A percentile compares a stretch with the other conserved stretches of the same genome.
These are phyloP conservation scores for Python bivittatus DNA, from an alignment of 2,113 vertebrate species.

Conservation along the genomic window DNA sequence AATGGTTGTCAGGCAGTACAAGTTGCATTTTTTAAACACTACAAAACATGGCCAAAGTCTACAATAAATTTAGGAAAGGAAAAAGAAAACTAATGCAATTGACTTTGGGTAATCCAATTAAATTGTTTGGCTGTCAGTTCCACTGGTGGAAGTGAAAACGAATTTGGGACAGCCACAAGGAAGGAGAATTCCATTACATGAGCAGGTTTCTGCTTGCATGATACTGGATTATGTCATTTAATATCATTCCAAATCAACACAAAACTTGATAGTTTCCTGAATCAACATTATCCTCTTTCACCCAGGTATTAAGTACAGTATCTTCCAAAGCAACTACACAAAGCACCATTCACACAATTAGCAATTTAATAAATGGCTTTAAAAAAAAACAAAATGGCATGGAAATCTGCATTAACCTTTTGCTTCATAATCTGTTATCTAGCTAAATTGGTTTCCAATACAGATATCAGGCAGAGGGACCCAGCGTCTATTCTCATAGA, in stretches of 20 bases:
- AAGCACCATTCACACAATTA: neutral
- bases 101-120: neutral
- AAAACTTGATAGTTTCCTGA: neutral
- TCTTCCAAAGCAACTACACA: neutral
- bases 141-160: neutral
- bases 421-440: neutral
- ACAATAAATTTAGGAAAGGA: neutral
- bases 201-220: neutral
- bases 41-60: neutral
- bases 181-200: neutral
- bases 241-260: neutral
- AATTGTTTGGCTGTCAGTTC: neutral
- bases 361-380: neutral
- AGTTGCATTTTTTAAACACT: neutral
- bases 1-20: neutral
- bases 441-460: neutral
- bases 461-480: neutral
- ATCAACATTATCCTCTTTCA: neutral
- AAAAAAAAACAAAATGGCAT: neutral
- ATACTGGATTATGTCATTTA: neutral
- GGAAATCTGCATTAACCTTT: neutral
- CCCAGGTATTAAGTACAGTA: neutral
- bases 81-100: neutral
- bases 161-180: neutral
- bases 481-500: neutral